phyloP scores from a whole-genome alignment of 2,113 vertebrate genomes.

The Uropsilus gracilis region DNA sequence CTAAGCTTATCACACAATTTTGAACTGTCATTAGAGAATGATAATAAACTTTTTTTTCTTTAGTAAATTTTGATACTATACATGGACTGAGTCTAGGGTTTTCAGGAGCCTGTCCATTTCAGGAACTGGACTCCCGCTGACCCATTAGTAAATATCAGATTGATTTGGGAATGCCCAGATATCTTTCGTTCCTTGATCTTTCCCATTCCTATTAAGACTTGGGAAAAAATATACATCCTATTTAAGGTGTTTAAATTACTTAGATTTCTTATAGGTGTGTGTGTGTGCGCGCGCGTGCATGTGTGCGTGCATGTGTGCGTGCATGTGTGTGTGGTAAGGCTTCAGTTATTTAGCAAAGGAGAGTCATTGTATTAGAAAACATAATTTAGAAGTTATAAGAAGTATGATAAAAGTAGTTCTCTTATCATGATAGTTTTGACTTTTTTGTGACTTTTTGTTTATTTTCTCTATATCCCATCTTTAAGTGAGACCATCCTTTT shows the following conservation, averaged over 20 bases:
- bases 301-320: neutral
- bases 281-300: neutral
- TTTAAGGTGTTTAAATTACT: neutral
- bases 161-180: constrained; percentile 20
- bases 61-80: constrained; percentile 10
- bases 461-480: no score
- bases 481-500: no score
- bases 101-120: neutral
- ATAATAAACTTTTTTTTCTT: neutral
- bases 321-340: neutral
- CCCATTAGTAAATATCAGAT: neutral
- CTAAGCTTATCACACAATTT: neutral
- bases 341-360: neutral
- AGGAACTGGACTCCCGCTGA: neutral
- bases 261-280: neutral
- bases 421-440: no score
- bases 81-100: neutral
- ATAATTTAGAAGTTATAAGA: constrained; percentile 28
- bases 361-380: neutral
- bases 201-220: neutral
- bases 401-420: constrained; percentile 6
- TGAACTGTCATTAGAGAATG: neutral
- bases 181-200: neutral
- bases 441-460: no score
- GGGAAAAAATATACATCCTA: neutral